These are phyloP conservation scores for Heteropelma amictum DNA, from an alignment of 2,888 invertebrate genomes.

Conservation along the genomic window DNA sequence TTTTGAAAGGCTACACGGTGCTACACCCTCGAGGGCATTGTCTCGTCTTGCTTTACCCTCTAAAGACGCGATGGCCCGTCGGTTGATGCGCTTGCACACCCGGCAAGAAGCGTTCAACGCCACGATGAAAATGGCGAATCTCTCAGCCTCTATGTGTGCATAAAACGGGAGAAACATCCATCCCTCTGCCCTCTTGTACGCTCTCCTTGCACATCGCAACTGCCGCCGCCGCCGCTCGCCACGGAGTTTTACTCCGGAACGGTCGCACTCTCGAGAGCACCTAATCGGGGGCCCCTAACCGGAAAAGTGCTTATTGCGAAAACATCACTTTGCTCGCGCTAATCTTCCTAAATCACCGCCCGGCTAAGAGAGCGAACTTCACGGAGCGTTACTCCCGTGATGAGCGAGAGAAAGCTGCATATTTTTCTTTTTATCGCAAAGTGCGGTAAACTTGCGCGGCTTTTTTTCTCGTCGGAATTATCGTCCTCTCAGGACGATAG, in stretches of 20 bases:
- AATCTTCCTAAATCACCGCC: conserved; percentile 27
- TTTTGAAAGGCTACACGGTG: conserved; percentile 17
- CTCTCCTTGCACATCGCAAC: conserved; percentile 29
- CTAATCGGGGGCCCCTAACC: conserved; percentile 58
- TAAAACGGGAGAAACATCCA: not conserved
- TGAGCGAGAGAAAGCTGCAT: not conserved
- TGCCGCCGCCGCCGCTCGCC: no score
- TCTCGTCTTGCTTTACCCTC: conserved; percentile 27
- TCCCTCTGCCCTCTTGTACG: not conserved
- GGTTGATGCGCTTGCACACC: conserved; percentile 11
- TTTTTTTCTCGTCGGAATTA: no score
- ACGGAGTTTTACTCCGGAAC: conserved; percentile 53
- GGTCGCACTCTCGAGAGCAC: conserved; percentile 57
- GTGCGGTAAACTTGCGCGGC: not conserved
- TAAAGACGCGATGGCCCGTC: conserved; percentile 41
- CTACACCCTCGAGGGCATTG: conserved; percentile 20
- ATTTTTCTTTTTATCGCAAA: not conserved
- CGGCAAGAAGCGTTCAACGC: conserved; percentile 1
- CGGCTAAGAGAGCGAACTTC: not conserved
- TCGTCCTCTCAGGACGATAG: no score
- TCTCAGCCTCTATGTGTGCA: conserved; percentile 5
- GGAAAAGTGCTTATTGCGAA: conserved; percentile 58
- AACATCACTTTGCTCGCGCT: conserved; percentile 35
- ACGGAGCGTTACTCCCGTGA: conserved; percentile 11
- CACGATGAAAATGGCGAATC: conserved; percentile 6